Evolutionary conservation across 1,140 invertebrate genomes (phyloP).

Genomic region (Plodia interpunctella): DNA sequence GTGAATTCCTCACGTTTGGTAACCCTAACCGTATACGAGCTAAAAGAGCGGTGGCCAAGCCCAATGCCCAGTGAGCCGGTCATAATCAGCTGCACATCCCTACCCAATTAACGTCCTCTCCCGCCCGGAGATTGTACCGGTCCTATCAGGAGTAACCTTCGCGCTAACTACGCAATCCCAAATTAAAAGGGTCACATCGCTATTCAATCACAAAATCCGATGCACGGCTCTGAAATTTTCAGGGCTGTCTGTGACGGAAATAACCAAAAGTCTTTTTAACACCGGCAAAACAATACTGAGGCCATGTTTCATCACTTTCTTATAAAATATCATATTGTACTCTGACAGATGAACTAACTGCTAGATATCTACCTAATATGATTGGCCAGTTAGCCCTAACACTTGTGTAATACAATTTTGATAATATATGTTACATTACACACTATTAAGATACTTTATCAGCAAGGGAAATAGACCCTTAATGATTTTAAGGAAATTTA

Average conservation of each 20-base stretch:
- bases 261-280: constrained; percentile 9
- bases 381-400: no score
- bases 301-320: no score
- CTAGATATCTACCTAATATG: no score
- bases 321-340: no score
- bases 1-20: no score
- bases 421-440: no score
- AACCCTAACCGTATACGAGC: background rate
- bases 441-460: no score
- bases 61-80: constrained; percentile 22
- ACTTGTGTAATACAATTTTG: no score
- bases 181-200: constrained; percentile 33
- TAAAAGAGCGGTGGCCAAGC: constrained; percentile 7
- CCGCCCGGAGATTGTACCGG: constrained; percentile 28
- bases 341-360: no score
- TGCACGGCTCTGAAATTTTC: constrained; percentile 21
- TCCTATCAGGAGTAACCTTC: constrained; percentile 30
- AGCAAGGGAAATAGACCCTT: no score
- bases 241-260: constrained; percentile 17
- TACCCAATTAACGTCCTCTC: constrained; percentile 38
- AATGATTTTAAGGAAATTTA: no score
- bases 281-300: no score
- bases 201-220: constrained; percentile 35
- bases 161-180: constrained; percentile 23
- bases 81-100: constrained; percentile 27